A percentile compares a stretch with the other conserved stretches of the same genome.
phyloP scores from a whole-genome alignment of 2,797 vertebrate genomes.

The Discoglossus pictus region DNA sequence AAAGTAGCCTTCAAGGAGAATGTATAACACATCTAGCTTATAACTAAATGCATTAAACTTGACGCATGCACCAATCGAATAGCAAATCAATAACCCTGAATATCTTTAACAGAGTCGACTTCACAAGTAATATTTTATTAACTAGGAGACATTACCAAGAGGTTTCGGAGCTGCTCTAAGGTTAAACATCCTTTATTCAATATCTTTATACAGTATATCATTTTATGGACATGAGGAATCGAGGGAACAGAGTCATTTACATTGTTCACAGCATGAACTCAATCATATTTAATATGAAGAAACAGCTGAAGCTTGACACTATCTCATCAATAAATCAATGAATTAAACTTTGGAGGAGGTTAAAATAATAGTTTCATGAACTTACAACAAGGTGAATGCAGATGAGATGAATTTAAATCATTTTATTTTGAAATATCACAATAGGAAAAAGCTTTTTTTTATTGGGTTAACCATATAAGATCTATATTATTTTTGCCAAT shows the following conservation, averaged over 20 bases:
- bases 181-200: constrained; percentile 32
- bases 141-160: constrained; percentile 5
- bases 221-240: constrained; percentile 13
- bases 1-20: too few relatives aligned
- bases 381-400: constrained; percentile 21
- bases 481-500: too few relatives aligned
- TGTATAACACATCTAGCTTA: background rate
- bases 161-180: constrained; percentile 8
- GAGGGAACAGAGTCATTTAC: constrained; percentile 25
- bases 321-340: constrained; percentile 23
- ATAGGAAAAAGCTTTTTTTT: too few relatives aligned
- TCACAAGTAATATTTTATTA: constrained; percentile 35
- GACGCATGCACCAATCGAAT: background rate
- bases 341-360: constrained; percentile 18
- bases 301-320: constrained; percentile 21
- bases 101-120: constrained; percentile 1
- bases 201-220: background rate
- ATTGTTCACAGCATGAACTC: constrained; percentile 10
- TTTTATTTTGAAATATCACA: too few relatives aligned
- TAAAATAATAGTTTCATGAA: constrained; percentile 16
- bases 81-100: constrained; percentile 14
- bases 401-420: background rate
- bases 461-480: too few relatives aligned
- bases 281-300: constrained; percentile 25
- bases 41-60: constrained; percentile 6